Percentiles rank a stretch among this genome's conserved stretches.
Conservation (phyloP, 2,888 invertebrate species). For the Cyaniris semiargus region DNA sequence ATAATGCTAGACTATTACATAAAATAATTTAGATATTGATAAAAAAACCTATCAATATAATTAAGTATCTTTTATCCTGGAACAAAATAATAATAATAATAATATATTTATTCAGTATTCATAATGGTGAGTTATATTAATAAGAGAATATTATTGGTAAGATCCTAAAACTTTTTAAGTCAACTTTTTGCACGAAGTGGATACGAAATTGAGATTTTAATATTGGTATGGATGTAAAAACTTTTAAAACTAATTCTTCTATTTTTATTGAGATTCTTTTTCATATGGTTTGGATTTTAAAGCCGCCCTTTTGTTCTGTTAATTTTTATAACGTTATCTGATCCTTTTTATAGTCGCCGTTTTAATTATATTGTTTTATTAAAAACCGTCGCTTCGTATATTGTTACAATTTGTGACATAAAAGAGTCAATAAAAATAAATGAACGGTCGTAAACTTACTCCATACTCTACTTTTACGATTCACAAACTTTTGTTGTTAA, state of each 20-base stretch:
- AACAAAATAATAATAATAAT: too few species aligned
- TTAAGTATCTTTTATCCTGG: too few species aligned
- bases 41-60: too few species aligned
- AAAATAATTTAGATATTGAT: too few species aligned
- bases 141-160: background rate
- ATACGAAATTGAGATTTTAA: background rate
- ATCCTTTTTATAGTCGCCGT: background rate
- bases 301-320: background rate
- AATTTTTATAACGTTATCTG: background rate
- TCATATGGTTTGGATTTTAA: background rate
- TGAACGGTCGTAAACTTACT: constrained; percentile 7
- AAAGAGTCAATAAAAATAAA: constrained; percentile 7
- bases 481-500: background rate
- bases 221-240: background rate
- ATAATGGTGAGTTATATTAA: too few species aligned
- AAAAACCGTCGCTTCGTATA: background rate
- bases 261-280: background rate
- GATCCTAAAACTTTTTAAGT: background rate
- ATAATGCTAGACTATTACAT: too few species aligned
- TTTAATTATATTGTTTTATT: background rate
- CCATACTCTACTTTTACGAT: constrained; percentile 5
- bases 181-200: background rate
- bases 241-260: background rate
- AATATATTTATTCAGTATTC: too few species aligned
- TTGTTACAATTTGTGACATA: constrained; percentile 4